Percentiles rank a stretch among this genome's conserved stretches.
Conservation (phyloP, 1,140 invertebrate species). For the Penaeus vannamei region DNA sequence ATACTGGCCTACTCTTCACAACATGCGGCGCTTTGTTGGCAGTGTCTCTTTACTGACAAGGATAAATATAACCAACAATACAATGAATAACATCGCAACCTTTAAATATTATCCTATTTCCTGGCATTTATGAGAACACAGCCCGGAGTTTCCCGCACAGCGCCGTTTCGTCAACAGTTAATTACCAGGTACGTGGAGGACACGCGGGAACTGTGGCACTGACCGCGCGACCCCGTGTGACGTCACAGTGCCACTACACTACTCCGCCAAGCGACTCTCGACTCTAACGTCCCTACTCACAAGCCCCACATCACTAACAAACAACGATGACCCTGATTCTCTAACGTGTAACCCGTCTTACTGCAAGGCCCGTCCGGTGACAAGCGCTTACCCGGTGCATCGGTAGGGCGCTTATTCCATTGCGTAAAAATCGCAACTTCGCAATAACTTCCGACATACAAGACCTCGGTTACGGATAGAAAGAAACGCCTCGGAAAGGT, state of each 20-base stretch:
- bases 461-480: too few relatives aligned
- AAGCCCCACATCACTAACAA: conserved; percentile 1
- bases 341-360: background rate
- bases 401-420: background rate
- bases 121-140: too few relatives aligned
- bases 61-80: too few relatives aligned
- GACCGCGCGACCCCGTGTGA: conserved; percentile 41
- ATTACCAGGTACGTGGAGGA: conserved; percentile 36
- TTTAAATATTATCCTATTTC: too few relatives aligned
- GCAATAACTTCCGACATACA: too few relatives aligned
- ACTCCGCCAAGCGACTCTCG: conserved; percentile 1
- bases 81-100: too few relatives aligned
- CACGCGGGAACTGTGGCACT: background rate
- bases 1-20: too few relatives aligned
- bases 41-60: too few relatives aligned
- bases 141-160: background rate
- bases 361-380: conserved; percentile 16
- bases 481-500: too few relatives aligned
- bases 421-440: too few relatives aligned
- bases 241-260: conserved; percentile 45
- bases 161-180: conserved; percentile 18
- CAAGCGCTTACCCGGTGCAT: background rate
- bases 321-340: conserved; percentile 50
- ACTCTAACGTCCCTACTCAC: background rate
- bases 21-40: too few relatives aligned